Evolutionary conservation across 2,888 invertebrate genomes (phyloP).

Genomic region (Thecophora atra): DNA sequence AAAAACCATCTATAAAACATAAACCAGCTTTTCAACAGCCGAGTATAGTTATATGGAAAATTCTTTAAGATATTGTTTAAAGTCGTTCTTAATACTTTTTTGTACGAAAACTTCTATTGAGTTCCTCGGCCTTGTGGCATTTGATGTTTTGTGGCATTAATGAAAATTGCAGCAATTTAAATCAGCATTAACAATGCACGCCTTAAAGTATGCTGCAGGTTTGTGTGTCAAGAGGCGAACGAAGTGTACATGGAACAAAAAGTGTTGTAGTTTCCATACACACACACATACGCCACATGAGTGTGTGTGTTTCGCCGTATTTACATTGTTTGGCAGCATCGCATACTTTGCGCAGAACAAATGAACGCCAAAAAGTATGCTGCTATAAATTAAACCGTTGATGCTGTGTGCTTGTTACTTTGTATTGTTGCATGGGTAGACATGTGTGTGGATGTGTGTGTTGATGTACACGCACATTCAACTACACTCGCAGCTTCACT

Average conservation of each 20-base stretch:
- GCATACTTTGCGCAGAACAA: constrained; percentile 7
- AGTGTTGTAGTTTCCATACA: neutral
- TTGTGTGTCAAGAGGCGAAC: neutral
- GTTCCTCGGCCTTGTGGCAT: neutral
- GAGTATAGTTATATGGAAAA: no score
- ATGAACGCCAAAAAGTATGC: constrained; percentile 26
- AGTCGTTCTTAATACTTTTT: no score
- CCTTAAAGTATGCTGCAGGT: constrained; percentile 18
- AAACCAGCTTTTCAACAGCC: no score
- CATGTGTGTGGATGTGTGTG: constrained; percentile 41
- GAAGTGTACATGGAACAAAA: neutral
- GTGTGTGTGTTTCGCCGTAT: neutral
- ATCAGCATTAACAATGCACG: neutral
- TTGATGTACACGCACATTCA: constrained; percentile 17
- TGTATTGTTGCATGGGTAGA: constrained; percentile 21
- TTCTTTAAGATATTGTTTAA: no score
- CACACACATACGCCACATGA: constrained; percentile 6
- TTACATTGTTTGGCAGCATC: constrained; percentile 2
- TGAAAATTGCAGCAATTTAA: neutral
- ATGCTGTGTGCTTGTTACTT: constrained; percentile 12
- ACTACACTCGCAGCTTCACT: neutral
- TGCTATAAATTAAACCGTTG: constrained; percentile 21
- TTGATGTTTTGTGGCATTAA: neutral
- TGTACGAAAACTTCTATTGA: neutral
- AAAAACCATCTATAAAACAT: no score